These are phyloP conservation scores for Choloepus hoffmanni DNA, from an alignment of 2,113 vertebrate species.

Conservation along the genomic window DNA sequence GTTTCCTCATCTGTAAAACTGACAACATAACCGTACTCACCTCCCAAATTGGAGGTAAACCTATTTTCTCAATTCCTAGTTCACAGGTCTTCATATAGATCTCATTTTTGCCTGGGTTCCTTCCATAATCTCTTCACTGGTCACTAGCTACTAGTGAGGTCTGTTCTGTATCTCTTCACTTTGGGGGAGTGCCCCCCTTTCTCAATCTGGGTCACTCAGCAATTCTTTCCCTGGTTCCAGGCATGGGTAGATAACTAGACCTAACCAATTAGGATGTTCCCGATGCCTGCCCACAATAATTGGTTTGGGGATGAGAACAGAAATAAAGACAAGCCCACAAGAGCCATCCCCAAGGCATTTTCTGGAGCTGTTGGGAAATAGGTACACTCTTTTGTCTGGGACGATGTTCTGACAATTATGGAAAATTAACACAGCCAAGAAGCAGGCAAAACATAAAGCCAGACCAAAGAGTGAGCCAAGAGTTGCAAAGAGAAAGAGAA, in stretches of 20 bases:
- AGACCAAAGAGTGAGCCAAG: not conserved
- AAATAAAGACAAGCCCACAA: not conserved
- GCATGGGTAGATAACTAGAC: conserved; percentile 3
- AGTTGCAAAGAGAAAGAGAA: not conserved
- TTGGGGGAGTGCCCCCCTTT: not conserved
- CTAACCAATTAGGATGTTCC: not conserved
- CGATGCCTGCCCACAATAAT: not conserved
- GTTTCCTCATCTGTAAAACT: conserved; percentile 9
- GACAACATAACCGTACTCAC: not conserved
- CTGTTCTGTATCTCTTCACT: not conserved
- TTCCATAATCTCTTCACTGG: not conserved
- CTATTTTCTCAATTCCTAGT: not conserved
- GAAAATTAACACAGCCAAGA: conserved; percentile 43
- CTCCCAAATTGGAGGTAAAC: not conserved
- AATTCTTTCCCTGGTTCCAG: not conserved
- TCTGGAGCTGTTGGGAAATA: conserved; percentile 26
- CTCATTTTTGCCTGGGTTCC: not conserved
- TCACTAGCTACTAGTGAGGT: not conserved
- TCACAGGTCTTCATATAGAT: not conserved
- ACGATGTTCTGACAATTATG: conserved; percentile 24
- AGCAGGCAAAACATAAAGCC: not conserved
- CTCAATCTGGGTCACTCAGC: not conserved
- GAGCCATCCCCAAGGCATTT: not conserved
- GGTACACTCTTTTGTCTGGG: conserved; percentile 21
- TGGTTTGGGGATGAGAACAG: not conserved